Evolutionary conservation across 2,888 invertebrate genomes (phyloP).

Genomic region (Eristalis pertinax): DNA sequence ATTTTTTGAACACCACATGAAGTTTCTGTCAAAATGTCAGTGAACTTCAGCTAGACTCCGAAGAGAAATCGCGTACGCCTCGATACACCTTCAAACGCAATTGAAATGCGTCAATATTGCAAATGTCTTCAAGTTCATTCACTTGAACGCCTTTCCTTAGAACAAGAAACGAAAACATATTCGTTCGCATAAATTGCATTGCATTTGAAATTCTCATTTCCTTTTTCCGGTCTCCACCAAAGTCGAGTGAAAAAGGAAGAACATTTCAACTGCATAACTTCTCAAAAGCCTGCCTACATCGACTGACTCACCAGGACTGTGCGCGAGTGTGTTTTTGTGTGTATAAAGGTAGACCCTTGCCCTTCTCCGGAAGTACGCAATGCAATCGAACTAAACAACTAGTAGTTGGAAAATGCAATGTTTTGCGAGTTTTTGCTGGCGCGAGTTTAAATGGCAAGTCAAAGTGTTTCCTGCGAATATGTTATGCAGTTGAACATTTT

Average conservation of each 20-base stretch:
- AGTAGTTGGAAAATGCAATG: conserved; percentile 26
- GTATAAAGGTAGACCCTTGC: conserved; percentile 23
- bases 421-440: conserved; percentile 13
- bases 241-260: conserved; percentile 4
- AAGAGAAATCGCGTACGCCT: not conserved
- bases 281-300: not conserved
- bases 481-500: conserved; percentile 51
- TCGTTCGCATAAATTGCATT: conserved; percentile 44
- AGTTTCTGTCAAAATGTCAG: too few species aligned
- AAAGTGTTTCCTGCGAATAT: conserved; percentile 68
- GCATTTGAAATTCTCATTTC: conserved; percentile 71
- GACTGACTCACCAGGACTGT: not conserved
- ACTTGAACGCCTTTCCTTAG: conserved; percentile 19
- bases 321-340: not conserved
- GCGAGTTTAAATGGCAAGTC: conserved; percentile 65
- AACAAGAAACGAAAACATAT: not conserved
- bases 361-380: conserved; percentile 66
- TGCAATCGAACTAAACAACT: conserved; percentile 54
- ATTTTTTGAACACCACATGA: too few species aligned
- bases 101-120: conserved; percentile 51
- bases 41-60: not conserved
- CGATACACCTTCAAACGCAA: conserved; percentile 17
- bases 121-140: conserved; percentile 29
- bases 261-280: conserved; percentile 17
- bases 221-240: conserved; percentile 50